Evolutionary conservation across 2,888 invertebrate genomes (phyloP).

Genomic region (Amiota communis): DNA sequence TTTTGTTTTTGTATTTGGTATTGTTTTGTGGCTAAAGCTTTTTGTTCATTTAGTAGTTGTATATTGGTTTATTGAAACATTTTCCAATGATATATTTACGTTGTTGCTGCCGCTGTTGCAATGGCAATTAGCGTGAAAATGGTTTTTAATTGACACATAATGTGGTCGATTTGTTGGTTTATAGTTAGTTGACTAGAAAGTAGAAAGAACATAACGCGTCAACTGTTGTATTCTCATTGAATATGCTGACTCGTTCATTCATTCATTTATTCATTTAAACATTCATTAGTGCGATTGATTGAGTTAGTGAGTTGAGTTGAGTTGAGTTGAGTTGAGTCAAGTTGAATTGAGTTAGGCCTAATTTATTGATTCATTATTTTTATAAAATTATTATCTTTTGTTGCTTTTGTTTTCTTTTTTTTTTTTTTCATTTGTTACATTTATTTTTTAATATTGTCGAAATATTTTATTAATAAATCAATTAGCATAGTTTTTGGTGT

Average conservation of each 20-base stretch:
- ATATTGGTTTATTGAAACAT: neutral
- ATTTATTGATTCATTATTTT: no score
- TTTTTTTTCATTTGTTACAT: neutral
- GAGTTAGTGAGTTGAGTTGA: slow-evolving; percentile 9
- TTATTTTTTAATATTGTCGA: neutral
- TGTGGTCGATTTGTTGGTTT: slow-evolving; percentile 44
- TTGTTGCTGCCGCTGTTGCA: slow-evolving; percentile 13
- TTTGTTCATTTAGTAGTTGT: no score
- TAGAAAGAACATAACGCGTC: neutral
- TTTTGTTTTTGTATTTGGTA: neutral
- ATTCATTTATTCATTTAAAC: neutral
- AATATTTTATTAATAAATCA: slow-evolving; percentile 14
- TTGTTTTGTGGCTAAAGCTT: neutral
- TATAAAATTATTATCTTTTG: no score
- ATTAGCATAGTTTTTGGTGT: slow-evolving; percentile 14
- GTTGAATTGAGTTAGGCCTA: no score
- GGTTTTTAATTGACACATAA: slow-evolving; percentile 64
- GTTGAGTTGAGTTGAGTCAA: neutral
- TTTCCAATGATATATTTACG: neutral
- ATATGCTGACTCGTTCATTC: slow-evolving; percentile 36
- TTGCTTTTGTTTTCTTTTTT: no score
- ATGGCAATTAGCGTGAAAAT: slow-evolving; percentile 55
- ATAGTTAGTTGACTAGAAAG: neutral
- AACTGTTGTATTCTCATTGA: slow-evolving; percentile 27
- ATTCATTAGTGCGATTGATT: slow-evolving; percentile 28